Conservation (phyloP, 2,888 invertebrate species). For the Rotaria magnacalcarata region DNA sequence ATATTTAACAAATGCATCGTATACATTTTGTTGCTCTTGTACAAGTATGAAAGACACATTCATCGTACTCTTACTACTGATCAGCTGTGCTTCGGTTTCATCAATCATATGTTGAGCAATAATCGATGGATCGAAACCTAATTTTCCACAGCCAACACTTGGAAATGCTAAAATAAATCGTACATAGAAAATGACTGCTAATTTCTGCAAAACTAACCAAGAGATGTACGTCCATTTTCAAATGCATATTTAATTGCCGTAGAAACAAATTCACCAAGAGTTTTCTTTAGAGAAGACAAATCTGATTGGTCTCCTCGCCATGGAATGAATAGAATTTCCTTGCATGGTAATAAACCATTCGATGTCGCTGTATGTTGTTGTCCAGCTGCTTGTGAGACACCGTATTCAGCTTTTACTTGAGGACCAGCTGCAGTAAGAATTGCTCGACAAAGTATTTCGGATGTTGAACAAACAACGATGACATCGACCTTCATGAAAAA, state of each 20-base stretch:
- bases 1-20: not conserved
- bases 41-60: not conserved
- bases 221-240: not conserved
- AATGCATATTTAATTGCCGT: not conserved
- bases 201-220: not conserved
- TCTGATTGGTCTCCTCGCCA: not conserved
- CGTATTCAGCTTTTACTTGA: not conserved
- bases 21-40: not conserved
- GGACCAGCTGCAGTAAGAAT: not conserved
- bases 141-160: not conserved
- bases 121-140: not conserved
- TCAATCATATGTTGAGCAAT: not conserved
- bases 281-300: not conserved
- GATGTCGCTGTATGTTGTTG: not conserved
- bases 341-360: not conserved
- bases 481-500: not conserved
- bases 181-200: not conserved
- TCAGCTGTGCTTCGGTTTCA: not conserved
- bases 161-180: not conserved
- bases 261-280: not conserved
- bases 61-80: not conserved
- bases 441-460: not conserved
- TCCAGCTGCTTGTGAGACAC: no score
- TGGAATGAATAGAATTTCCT: not conserved
- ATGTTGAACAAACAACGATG: not conserved